These are phyloP conservation scores for Drosophila neonasuta DNA, from an alignment of 2,888 invertebrate species.

Conservation along the genomic window DNA sequence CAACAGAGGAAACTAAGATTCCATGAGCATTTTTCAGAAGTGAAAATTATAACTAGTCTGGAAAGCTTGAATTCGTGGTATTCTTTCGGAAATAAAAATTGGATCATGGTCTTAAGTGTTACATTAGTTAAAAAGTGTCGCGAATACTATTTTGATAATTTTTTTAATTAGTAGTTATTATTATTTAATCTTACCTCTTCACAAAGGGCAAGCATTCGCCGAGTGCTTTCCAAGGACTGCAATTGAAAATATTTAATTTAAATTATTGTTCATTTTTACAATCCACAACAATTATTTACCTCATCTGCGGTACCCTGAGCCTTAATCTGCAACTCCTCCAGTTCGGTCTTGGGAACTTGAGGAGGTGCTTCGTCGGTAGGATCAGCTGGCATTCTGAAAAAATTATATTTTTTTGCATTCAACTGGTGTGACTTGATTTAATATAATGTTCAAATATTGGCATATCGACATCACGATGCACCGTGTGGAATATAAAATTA, in stretches of 20 bases:
- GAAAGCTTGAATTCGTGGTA: too few relatives aligned
- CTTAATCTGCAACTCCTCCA: slow-evolving; percentile 93
- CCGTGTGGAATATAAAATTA: too few relatives aligned
- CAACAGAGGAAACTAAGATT: too few relatives aligned
- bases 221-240: slow-evolving; percentile 93
- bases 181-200: slow-evolving; percentile 85
- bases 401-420: neutral
- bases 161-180: too few relatives aligned
- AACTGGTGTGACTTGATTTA: neutral
- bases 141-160: too few relatives aligned
- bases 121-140: too few relatives aligned
- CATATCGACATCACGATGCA: too few relatives aligned
- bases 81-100: too few relatives aligned
- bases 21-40: too few relatives aligned
- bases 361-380: slow-evolving; percentile 83
- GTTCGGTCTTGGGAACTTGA: slow-evolving; percentile 90
- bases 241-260: slow-evolving; percentile 32
- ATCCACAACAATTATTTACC: slow-evolving; percentile 83
- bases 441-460: too few relatives aligned
- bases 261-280: neutral
- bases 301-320: slow-evolving; percentile 94
- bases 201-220: slow-evolving; percentile 95
- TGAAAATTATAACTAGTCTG: too few relatives aligned
- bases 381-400: slow-evolving; percentile 85
- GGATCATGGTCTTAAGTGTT: too few relatives aligned